Evolutionary conservation across 2,888 invertebrate genomes (phyloP), one percentile per base, ranked within the genome.

Genomic region (Lasius platythorax): DNA sequence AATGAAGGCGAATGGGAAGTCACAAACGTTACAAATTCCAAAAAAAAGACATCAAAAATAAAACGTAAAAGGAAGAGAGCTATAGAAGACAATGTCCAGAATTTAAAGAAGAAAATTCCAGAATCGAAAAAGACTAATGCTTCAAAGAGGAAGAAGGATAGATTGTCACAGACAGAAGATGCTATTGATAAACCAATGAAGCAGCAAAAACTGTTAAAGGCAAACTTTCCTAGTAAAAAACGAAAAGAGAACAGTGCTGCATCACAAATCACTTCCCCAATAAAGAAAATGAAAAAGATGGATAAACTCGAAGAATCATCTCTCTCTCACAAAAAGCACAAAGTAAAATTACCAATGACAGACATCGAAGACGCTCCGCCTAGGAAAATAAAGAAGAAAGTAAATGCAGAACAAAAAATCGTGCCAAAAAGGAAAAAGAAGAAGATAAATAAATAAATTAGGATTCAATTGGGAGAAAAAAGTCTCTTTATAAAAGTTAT

Each of bases 361-460:
- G 74, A 85, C 6, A 37, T 43, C 15, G 50, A 70, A 12, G 82
- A 84, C 8, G 79, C 64, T 78, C 37, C 81, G 18, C 40, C 70
- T 64, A 86, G 86, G 61, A 89, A 90, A 61, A 91, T 89, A 86
- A 92, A 87, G 56, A 91, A 89, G 58, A 84, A 74, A 50, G 2
- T 2, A 1, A 67, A 43, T n/a, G 53, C 33, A 46, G 73, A 83
- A 11, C 76, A 82, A 30, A 50, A 23, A 6, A 46, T 75, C 11
- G 64, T 58, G 11, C 58, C 50, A 43, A 89, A 87, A 85, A 91
- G 90, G 82, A 91, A 89, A 87, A 92, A 90, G 84, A 92, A 91
- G n/a, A 79, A 91, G 88, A 79, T 89, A 91, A 33, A 87, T 73
- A 86, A 82, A 88, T 82, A 89, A 85, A 37, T 85, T 82, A 82